These are phyloP conservation scores for Mythimna vitellina DNA, from an alignment of 2,888 invertebrate genomes.

Conservation along the genomic window DNA sequence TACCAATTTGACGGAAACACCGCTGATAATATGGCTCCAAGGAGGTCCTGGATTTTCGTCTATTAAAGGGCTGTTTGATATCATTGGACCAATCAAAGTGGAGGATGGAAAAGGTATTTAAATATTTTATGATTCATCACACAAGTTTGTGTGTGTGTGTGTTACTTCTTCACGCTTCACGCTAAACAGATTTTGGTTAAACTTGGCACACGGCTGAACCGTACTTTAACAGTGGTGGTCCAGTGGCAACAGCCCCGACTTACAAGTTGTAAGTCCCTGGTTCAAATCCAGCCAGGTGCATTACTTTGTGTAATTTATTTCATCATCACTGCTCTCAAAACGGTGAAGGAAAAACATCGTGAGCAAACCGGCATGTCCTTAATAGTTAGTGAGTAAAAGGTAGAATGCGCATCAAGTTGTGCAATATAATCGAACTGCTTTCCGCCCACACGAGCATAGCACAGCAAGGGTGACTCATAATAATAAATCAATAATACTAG, in stretches of 20 bases:
- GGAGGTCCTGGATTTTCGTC: slow-evolving; percentile 95
- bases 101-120: slow-evolving; percentile 55
- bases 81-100: slow-evolving; percentile 74
- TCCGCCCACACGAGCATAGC: slow-evolving; percentile 13
- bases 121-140: neutral
- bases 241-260: too few relatives aligned
- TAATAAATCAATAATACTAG: slow-evolving; percentile 7
- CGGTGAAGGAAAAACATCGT: too few relatives aligned
- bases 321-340: too few relatives aligned
- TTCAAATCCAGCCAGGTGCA: too few relatives aligned
- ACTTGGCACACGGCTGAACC: too few relatives aligned
- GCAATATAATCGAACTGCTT: neutral
- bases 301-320: too few relatives aligned
- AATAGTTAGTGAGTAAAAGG: neutral
- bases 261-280: too few relatives aligned
- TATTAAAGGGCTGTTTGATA: slow-evolving; percentile 72
- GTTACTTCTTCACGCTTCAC: too few relatives aligned
- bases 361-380: too few relatives aligned
- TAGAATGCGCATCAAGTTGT: neutral
- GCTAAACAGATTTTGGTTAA: too few relatives aligned
- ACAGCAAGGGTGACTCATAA: slow-evolving; percentile 21
- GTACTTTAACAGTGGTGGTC: too few relatives aligned
- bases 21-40: slow-evolving; percentile 95
- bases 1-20: slow-evolving; percentile 75
- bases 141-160: too few relatives aligned